Evolutionary conservation across 1,140 invertebrate species (phyloP).

Genomic region (Charaxes varanes): DNA sequence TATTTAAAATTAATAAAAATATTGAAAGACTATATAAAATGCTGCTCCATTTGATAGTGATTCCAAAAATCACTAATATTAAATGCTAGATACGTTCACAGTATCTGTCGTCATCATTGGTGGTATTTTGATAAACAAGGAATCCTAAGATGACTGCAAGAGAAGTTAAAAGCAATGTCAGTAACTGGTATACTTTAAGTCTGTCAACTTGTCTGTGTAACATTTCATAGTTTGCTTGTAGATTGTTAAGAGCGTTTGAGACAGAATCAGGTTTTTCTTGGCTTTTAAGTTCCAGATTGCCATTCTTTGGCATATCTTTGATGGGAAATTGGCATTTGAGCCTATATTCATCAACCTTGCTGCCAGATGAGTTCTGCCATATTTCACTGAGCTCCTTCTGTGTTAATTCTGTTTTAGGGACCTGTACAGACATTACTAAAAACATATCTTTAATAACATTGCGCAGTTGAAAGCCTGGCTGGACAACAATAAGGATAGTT

Average conservation of each 20-base stretch:
- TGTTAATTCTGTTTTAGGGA: slow-evolving; percentile 48
- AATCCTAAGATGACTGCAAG: slow-evolving; percentile 41
- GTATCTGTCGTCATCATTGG: slow-evolving; percentile 31
- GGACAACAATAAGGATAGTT: slow-evolving; percentile 51
- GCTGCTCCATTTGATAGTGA: slow-evolving; percentile 28
- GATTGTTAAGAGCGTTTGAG: slow-evolving; percentile 37
- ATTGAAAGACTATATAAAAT: slow-evolving; percentile 24
- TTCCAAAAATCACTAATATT: slow-evolving; percentile 33
- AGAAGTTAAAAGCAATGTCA: slow-evolving; percentile 38
- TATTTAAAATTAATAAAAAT: slow-evolving; percentile 29
- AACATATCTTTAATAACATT: slow-evolving; percentile 62
- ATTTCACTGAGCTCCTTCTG: slow-evolving; percentile 52
- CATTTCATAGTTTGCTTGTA: slow-evolving; percentile 47
- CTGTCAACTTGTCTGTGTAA: slow-evolving; percentile 39
- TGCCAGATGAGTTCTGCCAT: slow-evolving; percentile 58
- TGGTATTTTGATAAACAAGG: slow-evolving; percentile 42
- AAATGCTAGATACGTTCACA: slow-evolving; percentile 54
- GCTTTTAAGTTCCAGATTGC: slow-evolving; percentile 30
- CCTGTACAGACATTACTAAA: slow-evolving; percentile 60
- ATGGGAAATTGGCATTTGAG: slow-evolving; percentile 63
- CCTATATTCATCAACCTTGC: slow-evolving; percentile 62
- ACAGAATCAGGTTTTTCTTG: slow-evolving; percentile 41
- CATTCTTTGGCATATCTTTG: slow-evolving; percentile 44
- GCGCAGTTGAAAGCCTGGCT: slow-evolving; percentile 51
- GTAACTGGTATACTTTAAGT: slow-evolving; percentile 43